These are phyloP conservation scores for Limnephilus marmoratus DNA, from an alignment of 2,888 invertebrate genomes.

Conservation along the genomic window DNA sequence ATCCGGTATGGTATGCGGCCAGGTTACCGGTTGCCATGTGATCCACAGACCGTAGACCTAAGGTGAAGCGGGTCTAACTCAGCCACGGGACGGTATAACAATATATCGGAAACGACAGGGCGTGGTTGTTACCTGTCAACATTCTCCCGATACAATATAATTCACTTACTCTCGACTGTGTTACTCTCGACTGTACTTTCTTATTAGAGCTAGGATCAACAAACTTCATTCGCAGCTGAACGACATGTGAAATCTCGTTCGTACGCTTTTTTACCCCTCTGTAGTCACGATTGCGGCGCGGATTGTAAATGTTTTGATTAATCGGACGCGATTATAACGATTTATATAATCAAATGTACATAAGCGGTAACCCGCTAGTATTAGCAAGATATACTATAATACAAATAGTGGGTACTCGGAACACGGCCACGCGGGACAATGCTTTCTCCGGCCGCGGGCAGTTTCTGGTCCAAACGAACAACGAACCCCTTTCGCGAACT, in stretches of 20 bases:
- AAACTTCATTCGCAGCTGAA: conserved; percentile 51
- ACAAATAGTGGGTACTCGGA: not conserved
- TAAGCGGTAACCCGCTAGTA: conserved; percentile 27
- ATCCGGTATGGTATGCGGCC: not conserved
- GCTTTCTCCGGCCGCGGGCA: conserved; percentile 56
- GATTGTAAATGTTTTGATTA: conserved; percentile 54
- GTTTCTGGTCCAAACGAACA: conserved; percentile 37
- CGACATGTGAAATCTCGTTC: conserved; percentile 53
- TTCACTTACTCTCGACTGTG: conserved; percentile 5
- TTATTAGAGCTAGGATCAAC: conserved; percentile 51
- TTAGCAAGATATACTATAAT: not conserved
- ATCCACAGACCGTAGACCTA: not conserved
- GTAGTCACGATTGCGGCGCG: conserved; percentile 45
- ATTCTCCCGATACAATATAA: conserved; percentile 30
- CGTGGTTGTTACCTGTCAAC: conserved; percentile 42
- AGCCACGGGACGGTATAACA: not conserved
- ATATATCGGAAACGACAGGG: conserved; percentile 33
- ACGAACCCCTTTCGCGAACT: conserved; percentile 48
- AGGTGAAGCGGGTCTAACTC: not conserved
- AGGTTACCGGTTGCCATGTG: not conserved
- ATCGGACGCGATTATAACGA: conserved; percentile 51
- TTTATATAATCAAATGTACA: conserved; percentile 54
- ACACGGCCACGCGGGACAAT: conserved; percentile 45
- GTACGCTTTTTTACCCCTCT: conserved; percentile 31
- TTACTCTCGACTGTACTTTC: conserved; percentile 45